Conservation (phyloP, 2,888 invertebrate genomes). For the Corbicula japonica region DNA sequence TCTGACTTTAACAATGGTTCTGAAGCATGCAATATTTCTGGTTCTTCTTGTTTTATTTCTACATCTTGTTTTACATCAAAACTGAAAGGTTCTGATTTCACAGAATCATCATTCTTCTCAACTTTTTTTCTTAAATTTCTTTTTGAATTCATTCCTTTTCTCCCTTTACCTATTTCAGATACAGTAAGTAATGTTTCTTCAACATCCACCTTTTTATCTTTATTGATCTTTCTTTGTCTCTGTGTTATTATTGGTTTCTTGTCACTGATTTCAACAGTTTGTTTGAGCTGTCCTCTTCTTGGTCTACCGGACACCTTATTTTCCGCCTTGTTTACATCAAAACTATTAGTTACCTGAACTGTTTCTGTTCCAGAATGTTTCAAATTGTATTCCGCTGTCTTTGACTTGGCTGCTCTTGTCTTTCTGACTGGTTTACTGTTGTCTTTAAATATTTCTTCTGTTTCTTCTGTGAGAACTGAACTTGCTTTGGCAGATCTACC, state of each 20-base stretch:
- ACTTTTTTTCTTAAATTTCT: not conserved
- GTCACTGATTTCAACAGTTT: slow-evolving; percentile 18
- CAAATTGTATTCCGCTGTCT: not conserved
- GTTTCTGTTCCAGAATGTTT: not conserved
- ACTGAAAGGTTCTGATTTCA: not conserved
- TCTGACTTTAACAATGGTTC: no score
- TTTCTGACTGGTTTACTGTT: not conserved
- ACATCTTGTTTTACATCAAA: not conserved
- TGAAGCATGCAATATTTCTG: not conserved
- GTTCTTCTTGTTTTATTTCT: not conserved
- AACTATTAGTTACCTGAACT: not conserved
- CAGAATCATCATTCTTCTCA: not conserved
- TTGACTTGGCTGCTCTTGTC: not conserved
- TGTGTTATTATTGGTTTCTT: slow-evolving; percentile 1
- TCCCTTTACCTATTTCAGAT: not conserved
- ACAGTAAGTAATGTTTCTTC: not conserved
- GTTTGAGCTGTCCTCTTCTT: slow-evolving; percentile 14
- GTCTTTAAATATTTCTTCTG: not conserved
- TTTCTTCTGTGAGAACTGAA: not conserved
- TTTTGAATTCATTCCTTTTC: not conserved
- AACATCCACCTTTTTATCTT: not conserved
- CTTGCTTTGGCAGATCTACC: not conserved
- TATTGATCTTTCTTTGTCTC: not conserved
- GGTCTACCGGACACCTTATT: not conserved
- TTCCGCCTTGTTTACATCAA: not conserved